Conservation (phyloP, 2,797 vertebrate genomes). For the Onychomys leucogaster region DNA sequence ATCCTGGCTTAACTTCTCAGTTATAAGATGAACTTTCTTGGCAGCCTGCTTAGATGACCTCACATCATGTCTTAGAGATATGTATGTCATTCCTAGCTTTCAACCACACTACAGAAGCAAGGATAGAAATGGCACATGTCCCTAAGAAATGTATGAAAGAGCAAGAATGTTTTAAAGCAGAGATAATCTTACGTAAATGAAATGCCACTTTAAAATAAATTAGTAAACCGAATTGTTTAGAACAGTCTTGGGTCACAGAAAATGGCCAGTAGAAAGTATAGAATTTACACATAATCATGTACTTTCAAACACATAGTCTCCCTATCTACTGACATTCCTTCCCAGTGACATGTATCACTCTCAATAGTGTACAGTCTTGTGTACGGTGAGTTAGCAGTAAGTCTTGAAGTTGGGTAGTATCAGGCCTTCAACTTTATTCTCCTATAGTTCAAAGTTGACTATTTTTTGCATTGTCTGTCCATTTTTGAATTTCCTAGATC, state of each 20-base stretch:
- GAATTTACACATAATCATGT: neutral
- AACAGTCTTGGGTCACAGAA: neutral
- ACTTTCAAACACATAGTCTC: neutral
- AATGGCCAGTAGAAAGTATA: neutral
- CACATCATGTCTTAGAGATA: neutral
- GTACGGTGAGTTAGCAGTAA: neutral
- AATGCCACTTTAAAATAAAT: conserved; percentile 23
- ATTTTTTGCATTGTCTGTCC: neutral
- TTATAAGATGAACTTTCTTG: neutral
- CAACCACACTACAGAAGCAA: neutral
- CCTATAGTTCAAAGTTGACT: neutral
- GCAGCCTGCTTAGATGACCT: neutral
- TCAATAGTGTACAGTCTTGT: neutral
- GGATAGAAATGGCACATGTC: neutral
- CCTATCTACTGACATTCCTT: neutral
- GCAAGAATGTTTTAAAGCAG: neutral
- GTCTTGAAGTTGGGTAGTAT: neutral
- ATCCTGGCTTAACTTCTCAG: neutral
- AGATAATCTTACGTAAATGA: neutral
- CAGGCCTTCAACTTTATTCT: neutral
- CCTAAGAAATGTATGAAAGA: neutral
- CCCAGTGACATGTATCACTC: neutral
- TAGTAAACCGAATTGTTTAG: neutral
- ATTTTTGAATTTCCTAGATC: neutral
- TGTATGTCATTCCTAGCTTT: neutral